Evolutionary conservation across 2,888 invertebrate genomes (phyloP), one percentile per base, ranked within the genome.

Genomic region (Amiota communis): DNA sequence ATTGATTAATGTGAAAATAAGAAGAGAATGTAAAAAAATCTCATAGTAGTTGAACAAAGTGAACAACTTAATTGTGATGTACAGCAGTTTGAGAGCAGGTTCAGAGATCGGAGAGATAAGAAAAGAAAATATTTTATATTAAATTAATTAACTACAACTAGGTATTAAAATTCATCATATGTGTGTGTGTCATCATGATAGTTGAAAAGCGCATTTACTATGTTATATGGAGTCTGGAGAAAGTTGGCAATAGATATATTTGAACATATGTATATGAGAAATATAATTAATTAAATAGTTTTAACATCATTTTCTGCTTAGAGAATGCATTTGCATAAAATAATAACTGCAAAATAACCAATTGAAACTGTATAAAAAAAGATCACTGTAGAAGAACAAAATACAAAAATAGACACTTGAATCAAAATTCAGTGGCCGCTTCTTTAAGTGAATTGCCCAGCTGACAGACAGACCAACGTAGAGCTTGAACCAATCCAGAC

Each of bases 401-500:
- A 48, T 1, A 36, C 13, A 8, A 11, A n/a, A 64, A 64, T 47
- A 65, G 17, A 11, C 65, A 17, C 15, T 17, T 48, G 17, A 15
- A 65, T 65, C 17, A 15, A 65, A 65, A 65, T 65, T 49, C 49
- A 65, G 49, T 65, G 65, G 65, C 47, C 65, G 65, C 20, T 65
- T 47, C n/a, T 48, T 46, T n/a, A 23, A 46, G 63, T n/a, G n/a
- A 57, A 15, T 17, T 15, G 15, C 4, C 15, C 57, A 15, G 1
- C 10, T 17, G 3, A n/a, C 20, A n/a, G 48, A 65, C 47, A 36
- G 17, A 15, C 48, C 23, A 10, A 48, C 17, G 15, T 9, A 17
- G 48, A 48, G 49, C 59, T 11, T 17, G 59, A 59, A 59, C 15
- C 15, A n/a, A 11, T 17, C 10, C 65, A 65, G 59, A 11, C 59